Evolutionary conservation across 2,797 vertebrate species (phyloP), one percentile per base, ranked within the genome.

Genomic region (Scolopax bukidnonensis): DNA sequence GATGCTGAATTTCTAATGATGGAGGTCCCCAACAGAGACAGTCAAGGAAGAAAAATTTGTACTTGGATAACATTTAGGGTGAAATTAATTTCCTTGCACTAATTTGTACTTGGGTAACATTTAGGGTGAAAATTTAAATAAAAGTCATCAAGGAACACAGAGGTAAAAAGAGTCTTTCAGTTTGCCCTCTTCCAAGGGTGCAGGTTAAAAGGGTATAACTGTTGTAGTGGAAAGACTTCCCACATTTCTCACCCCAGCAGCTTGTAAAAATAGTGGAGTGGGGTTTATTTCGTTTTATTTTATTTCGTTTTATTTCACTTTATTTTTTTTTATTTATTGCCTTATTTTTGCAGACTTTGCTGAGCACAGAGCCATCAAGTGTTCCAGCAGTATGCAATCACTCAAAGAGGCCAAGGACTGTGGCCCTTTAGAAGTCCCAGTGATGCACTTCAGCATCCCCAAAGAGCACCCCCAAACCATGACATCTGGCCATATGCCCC

Each of bases 201-300:
- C 1, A 4, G 71, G 47, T 77, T 90, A 71, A 84, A 96, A 87
- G 65, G 82, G 83, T 95, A 92, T 19, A 43, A 75, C 82, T 89
- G 73, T 63, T 88, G 47, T 69, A 86, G 57, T 84, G 65, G 63
- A 96, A 95, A 91, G 68, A 87, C 53, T 95, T 96, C 43, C 91
- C 75, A 87, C 36, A 73, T 90, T 96, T 97, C 64, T 93, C 86
- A 80, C 68, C 92, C 33, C 53, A 92, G 79, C 88, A 95, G 73
- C 82, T 87, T 89, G 84, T 94, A 92, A 94, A 97, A 93, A 80
- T 38, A 64, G 76, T 84, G 68, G 28, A 54, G 61, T 92, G 87
- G 79, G 16, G 25, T 81, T 75, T 93, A 85, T 47, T 47, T 47
- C 45, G 24, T 77, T 93, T 90, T 86, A 90, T 91, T 96, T 95